These are phyloP conservation scores for Drosophila fulvimacula DNA, from an alignment of 2,888 invertebrate species.

Conservation along the genomic window DNA sequence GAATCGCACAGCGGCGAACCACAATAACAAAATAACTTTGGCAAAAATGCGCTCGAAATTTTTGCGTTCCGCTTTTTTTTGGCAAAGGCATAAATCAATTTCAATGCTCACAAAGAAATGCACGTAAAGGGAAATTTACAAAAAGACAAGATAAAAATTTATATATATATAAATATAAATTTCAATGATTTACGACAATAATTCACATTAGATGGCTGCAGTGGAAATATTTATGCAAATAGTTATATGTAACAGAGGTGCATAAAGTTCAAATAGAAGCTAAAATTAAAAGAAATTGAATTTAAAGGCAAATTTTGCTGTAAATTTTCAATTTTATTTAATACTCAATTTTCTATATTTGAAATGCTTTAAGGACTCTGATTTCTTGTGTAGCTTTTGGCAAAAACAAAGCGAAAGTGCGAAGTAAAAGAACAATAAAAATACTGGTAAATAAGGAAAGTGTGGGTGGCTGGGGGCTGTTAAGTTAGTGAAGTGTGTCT, in stretches of 20 bases:
- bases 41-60: conserved; percentile 43
- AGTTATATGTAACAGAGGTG: neutral
- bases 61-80: conserved; percentile 36
- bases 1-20: neutral
- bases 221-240: conserved; percentile 4
- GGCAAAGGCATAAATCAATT: conserved; percentile 69
- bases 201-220: conserved; percentile 34
- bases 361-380: conserved; percentile 65
- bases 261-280: neutral
- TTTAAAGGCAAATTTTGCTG: neutral
- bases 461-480: neutral
- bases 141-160: neutral
- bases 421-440: conserved; percentile 40
- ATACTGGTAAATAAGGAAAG: conserved; percentile 9
- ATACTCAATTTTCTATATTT: conserved; percentile 47
- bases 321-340: conserved; percentile 6
- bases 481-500: conserved; percentile 17
- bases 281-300: neutral
- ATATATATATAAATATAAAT: conserved; percentile 32
- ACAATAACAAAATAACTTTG: conserved; percentile 7
- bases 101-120: conserved; percentile 51
- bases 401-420: conserved; percentile 46
- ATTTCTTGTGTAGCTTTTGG: conserved; percentile 57
- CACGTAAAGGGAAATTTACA: conserved; percentile 50
- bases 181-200: conserved; percentile 61